These are phyloP conservation scores for Bothrops jararaca DNA, from an alignment of 2,113 vertebrate genomes.

Conservation along the genomic window DNA sequence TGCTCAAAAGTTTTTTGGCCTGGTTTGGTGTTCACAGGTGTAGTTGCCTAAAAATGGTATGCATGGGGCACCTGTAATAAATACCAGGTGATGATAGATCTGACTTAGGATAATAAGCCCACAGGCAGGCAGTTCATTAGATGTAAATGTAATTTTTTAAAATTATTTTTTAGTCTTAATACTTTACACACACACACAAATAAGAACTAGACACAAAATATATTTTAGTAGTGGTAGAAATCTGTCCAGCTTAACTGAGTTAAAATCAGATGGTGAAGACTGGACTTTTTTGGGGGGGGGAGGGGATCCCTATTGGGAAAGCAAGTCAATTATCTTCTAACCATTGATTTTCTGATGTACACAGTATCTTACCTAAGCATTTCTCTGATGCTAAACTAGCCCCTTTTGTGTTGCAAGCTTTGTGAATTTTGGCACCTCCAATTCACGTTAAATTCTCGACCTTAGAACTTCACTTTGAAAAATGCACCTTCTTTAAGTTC, in stretches of 20 bases:
- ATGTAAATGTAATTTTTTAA: not conserved
- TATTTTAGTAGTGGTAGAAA: not conserved
- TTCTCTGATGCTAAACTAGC: conserved; percentile 41
- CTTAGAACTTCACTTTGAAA: not conserved
- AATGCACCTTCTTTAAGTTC: conserved; percentile 22
- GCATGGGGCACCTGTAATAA: not conserved
- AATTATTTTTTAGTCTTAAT: not conserved
- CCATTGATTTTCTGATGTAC: conserved; percentile 3
- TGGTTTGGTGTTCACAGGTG: not conserved
- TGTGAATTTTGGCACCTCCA: conserved; percentile 24
- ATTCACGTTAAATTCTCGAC: conserved; percentile 13
- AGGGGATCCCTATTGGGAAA: not conserved
- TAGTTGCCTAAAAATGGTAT: not conserved
- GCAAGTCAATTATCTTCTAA: conserved; percentile 44
- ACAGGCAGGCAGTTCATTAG: not conserved
- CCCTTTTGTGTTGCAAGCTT: conserved; percentile 49
- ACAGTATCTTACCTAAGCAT: conserved; percentile 38
- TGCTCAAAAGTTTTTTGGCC: not conserved
- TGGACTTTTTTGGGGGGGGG: not conserved
- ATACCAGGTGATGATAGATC: not conserved
- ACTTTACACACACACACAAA: not conserved
- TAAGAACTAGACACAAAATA: not conserved
- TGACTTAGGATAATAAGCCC: not conserved
- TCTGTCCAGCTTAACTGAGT: not conserved
- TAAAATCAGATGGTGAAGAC: not conserved